Evolutionary conservation across 2,113 vertebrate species (phyloP), one percentile per base, ranked within the genome.

Genomic region (Lonchura striata): DNA sequence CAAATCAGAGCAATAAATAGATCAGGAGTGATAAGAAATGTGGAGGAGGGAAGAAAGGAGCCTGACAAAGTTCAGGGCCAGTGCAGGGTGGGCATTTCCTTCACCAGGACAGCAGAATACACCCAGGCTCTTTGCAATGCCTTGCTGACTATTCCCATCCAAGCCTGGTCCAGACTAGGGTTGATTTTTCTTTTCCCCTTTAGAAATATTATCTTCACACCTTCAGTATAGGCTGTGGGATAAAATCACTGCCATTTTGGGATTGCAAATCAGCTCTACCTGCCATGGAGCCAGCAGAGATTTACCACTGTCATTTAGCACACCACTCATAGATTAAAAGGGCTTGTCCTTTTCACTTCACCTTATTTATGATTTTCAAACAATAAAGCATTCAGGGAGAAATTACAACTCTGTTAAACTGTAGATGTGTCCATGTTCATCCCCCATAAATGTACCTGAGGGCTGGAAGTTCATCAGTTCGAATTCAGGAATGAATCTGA

Each of bases 281-380:
- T 94, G 90, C 53, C 76, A 68, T 0, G 1, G 53, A 82, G 28
- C 49, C 2, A 0, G 74, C 53, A 50, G 74, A 96, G 94, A 96
- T 96, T 96, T 95, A 96, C 46, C 37, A 30, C 82, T 8, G 1
- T 90, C 93, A 54, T 96, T 96, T 96, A 93, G 86, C 72, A 69
- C 88, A 86, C 37, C 46, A 53, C 61, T 93, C 88, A 9, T 80
- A 95, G 92, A 95, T 96, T 95, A 93, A 91, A 94, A 88, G 92
- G 88, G 80, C 86, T 90, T 95, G 90, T 96, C 92, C 95, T 96
- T 96, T 95, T 94, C 95, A 88, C 83, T 95, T 86, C 63, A 23
- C 57, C 24, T 95, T 94, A 96, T 97, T 96, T 96, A 96, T 0
- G 92, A 92, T 92, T 96, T 96, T 71, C 96, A 93, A 96, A 92